Evolutionary conservation across 2,113 vertebrate species (phyloP).

Genomic region (Hypomesus transpacificus): DNA sequence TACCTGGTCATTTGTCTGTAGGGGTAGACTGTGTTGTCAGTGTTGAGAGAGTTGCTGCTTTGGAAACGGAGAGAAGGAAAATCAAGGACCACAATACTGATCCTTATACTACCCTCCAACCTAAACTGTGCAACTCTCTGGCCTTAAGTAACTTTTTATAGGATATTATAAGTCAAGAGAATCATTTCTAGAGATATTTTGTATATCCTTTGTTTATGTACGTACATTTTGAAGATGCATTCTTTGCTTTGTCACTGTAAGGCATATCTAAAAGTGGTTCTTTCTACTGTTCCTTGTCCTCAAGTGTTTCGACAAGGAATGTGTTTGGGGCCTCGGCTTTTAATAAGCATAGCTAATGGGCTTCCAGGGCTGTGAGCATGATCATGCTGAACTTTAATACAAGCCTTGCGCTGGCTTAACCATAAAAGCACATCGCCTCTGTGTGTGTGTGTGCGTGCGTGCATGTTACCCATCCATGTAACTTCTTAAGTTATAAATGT

Average conservation of each 20-base stretch:
- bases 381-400: conserved; percentile 6
- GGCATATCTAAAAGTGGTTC: conserved; percentile 6
- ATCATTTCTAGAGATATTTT: conserved; percentile 10
- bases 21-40: neutral
- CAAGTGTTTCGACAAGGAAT: conserved; percentile 13
- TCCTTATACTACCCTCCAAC: conserved; percentile 50
- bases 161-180: neutral
- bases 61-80: conserved; percentile 8
- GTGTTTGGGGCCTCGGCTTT: conserved; percentile 24
- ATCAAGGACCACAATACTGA: conserved; percentile 23
- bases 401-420: conserved; percentile 11
- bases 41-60: conserved; percentile 10
- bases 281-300: conserved; percentile 4
- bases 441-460: neutral
- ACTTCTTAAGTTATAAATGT: conserved; percentile 20
- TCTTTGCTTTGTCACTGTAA: conserved; percentile 26
- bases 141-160: conserved; percentile 36
- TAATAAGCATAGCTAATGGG: conserved; percentile 16
- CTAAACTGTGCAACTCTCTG: conserved; percentile 38
- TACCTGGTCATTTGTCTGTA: conserved; percentile 1
- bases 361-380: conserved; percentile 33
- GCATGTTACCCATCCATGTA: neutral
- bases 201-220: neutral
- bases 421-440: neutral
- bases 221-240: no score